Conservation (phyloP, 1,140 invertebrate genomes). For the Drosophila nigrodunni region DNA sequence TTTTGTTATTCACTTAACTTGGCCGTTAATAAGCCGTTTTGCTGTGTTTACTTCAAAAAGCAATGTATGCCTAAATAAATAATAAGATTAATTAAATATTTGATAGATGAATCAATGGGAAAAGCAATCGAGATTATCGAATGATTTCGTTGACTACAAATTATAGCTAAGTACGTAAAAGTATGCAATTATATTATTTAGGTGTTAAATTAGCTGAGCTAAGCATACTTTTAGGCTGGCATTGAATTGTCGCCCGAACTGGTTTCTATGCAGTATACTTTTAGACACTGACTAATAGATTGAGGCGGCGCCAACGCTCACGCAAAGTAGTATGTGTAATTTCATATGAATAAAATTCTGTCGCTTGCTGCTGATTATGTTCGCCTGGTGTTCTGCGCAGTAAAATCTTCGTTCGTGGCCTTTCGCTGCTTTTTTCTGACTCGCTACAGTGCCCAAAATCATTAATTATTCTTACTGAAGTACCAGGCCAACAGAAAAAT, state of each 20-base stretch:
- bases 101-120: background rate
- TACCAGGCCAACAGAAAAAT: no score
- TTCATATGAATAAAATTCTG: no score
- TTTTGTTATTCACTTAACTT: constrained; percentile 12
- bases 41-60: constrained; percentile 10
- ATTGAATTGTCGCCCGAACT: no score
- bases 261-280: constrained; percentile 3
- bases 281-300: no score
- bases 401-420: no score
- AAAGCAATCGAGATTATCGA: background rate
- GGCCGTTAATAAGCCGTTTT: constrained; percentile 1
- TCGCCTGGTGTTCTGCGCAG: no score
- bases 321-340: no score
- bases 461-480: no score
- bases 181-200: background rate
- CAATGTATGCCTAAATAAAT: constrained; percentile 39
- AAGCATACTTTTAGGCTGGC: background rate
- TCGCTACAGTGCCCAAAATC: no score
- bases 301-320: no score
- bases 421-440: no score
- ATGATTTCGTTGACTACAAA: background rate
- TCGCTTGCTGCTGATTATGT: no score
- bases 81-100: constrained; percentile 21
- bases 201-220: background rate
- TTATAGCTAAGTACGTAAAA: constrained; percentile 1